Conservation (phyloP, 2,888 invertebrate genomes). For the Diplolepis rosae region DNA sequence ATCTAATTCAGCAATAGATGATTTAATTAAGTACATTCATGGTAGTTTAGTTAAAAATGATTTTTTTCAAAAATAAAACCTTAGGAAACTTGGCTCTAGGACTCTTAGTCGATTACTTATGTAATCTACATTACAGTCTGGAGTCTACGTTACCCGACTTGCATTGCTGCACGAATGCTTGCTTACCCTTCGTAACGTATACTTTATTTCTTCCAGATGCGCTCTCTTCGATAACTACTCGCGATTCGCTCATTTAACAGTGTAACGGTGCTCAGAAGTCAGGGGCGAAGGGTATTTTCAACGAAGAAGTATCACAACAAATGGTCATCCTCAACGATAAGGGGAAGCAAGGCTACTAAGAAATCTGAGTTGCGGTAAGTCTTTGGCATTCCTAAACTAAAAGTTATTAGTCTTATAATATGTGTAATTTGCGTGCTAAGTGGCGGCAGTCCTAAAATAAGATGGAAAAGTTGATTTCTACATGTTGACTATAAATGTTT, state of each 20-base stretch:
- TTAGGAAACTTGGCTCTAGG: conserved; percentile 31
- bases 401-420: conserved; percentile 2
- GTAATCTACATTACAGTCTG: conserved; percentile 46
- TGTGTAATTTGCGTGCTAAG: neutral
- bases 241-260: conserved; percentile 67
- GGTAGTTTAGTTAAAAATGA: neutral
- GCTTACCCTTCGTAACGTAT: conserved; percentile 61
- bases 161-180: conserved; percentile 56
- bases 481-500: too few species aligned
- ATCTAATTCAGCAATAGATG: neutral
- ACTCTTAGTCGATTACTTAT: conserved; percentile 54
- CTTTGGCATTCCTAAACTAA: neutral
- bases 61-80: neutral
- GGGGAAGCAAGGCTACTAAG: neutral
- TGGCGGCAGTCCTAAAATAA: neutral
- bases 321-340: conserved; percentile 4
- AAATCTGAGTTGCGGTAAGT: neutral
- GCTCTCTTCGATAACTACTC: conserved; percentile 61
- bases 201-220: conserved; percentile 63
- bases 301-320: conserved; percentile 22
- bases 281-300: conserved; percentile 44
- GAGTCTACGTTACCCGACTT: conserved; percentile 46
- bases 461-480: too few species aligned
- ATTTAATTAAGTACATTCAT: neutral
- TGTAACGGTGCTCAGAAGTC: conserved; percentile 59